Percentiles rank a stretch among this genome's conserved stretches.
phyloP scores from a whole-genome alignment of 2,888 invertebrate species.

The Elegia similella region DNA sequence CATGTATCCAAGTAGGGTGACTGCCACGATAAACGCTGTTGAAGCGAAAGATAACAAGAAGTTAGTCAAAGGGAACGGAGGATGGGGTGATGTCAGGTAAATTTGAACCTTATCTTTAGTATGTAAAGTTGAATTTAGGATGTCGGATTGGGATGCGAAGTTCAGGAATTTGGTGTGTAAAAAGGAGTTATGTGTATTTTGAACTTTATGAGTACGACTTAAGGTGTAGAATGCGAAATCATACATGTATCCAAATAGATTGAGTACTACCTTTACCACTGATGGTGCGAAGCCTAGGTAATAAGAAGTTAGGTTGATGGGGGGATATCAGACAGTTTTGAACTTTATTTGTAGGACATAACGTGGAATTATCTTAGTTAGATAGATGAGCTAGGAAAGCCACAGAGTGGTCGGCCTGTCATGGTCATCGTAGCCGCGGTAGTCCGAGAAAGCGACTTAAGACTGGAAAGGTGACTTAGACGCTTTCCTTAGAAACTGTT shows the following conservation, averaged over 20 bases:
- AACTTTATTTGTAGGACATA: constrained; percentile 16
- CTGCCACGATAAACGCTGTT: not conserved
- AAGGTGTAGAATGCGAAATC: no score
- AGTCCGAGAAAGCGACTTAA: not conserved
- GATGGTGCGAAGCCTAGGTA: not conserved
- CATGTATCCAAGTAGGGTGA: no score
- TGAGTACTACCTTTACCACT: not conserved
- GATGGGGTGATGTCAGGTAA: not conserved
- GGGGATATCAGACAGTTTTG: not conserved
- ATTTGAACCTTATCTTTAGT: constrained; percentile 19
- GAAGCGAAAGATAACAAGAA: not conserved
- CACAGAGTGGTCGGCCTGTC: no score
- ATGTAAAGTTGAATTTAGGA: not conserved
- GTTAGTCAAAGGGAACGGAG: not conserved
- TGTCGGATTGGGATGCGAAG: no score
- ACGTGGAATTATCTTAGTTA: no score
- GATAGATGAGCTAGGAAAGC: not conserved
- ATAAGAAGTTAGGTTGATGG: not conserved
- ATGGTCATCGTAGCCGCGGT: not conserved
- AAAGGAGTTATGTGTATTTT: not conserved
- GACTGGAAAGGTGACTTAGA: no score
- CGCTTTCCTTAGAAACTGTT: no score
- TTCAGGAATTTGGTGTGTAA: not conserved
- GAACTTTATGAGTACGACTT: no score
- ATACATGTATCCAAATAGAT: no score